A percentile compares a stretch with the other conserved stretches of the same genome.
Conservation (phyloP, 2,888 invertebrate species). For the Iphiclides podalirius region DNA sequence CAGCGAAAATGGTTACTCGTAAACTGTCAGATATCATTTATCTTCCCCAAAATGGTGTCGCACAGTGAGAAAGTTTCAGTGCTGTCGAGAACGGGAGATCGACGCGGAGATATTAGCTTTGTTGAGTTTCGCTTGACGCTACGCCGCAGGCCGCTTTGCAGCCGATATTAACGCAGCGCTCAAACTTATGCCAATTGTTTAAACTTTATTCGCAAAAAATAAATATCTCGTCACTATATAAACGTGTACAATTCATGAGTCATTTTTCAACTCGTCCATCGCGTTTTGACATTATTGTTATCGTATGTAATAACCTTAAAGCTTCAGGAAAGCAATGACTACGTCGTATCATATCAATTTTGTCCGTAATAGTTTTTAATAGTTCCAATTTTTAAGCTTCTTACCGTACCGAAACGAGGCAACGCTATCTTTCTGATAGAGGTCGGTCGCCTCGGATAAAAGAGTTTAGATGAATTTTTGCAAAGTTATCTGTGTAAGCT, state of each 20-base stretch:
- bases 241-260: slow-evolving; percentile 37
- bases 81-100: slow-evolving; percentile 36
- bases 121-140: slow-evolving; percentile 42
- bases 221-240: slow-evolving; percentile 39
- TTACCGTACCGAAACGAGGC: slow-evolving; percentile 65
- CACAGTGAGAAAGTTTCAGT: slow-evolving; percentile 40
- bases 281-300: slow-evolving; percentile 63
- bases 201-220: slow-evolving; percentile 31
- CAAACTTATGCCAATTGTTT: slow-evolving; percentile 37
- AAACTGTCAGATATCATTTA: slow-evolving; percentile 68
- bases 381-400: slow-evolving; percentile 76
- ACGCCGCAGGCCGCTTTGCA: slow-evolving; percentile 31
- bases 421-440: slow-evolving; percentile 55
- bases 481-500: slow-evolving; percentile 75
- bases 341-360: slow-evolving; percentile 78
- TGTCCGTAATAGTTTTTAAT: slow-evolving; percentile 77
- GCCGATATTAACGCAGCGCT: slow-evolving; percentile 34
- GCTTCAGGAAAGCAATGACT: slow-evolving; percentile 74
- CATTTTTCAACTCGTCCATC: slow-evolving; percentile 55
- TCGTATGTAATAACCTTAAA: slow-evolving; percentile 63
- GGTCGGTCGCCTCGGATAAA: slow-evolving; percentile 54
- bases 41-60: slow-evolving; percentile 72
- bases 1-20: slow-evolving; percentile 38
- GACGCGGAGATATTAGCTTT: slow-evolving; percentile 52
- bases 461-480: slow-evolving; percentile 70